Conservation (phyloP, 1,140 invertebrate genomes). For the Scaptomyza hsui region DNA sequence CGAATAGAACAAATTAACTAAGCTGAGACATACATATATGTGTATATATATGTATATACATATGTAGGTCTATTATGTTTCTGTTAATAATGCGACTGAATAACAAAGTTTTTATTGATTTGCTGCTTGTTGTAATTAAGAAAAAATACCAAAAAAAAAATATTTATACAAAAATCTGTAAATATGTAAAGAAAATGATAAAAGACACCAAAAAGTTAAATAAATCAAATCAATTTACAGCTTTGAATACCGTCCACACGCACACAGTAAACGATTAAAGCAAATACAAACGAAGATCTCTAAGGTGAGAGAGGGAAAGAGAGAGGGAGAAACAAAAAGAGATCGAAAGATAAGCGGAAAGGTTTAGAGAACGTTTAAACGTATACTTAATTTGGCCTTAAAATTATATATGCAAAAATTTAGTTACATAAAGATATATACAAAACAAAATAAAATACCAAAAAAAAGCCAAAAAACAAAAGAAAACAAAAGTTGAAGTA, state of each 20-base stretch:
- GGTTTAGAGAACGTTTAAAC: conserved; percentile 44
- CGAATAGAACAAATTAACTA: conserved; percentile 24
- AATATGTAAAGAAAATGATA: conserved; percentile 75
- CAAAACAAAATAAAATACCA: too few relatives aligned
- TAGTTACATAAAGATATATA: too few relatives aligned
- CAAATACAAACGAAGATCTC: conserved; percentile 40
- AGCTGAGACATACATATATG: conserved; percentile 24
- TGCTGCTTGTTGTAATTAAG: conserved; percentile 81
- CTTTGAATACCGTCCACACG: conserved; percentile 84
- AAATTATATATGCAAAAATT: conserved; percentile 30
- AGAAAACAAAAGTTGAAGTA: conserved; percentile 58
- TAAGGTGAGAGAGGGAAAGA: conserved; percentile 10
- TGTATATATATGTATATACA: conserved; percentile 46
- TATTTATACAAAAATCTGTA: conserved; percentile 74
- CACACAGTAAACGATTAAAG: conserved; percentile 71
- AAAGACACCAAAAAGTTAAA: conserved; percentile 50
- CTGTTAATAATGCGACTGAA: conserved; percentile 77
- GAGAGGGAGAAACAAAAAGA: neutral
- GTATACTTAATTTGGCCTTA: conserved; percentile 77
- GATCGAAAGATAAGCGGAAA: neutral
- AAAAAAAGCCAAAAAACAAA: neutral
- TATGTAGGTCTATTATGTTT: conserved; percentile 49
- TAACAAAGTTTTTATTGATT: conserved; percentile 73
- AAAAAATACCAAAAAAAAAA: conserved; percentile 60
- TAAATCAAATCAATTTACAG: conserved; percentile 83